These are phyloP conservation scores for Proales similis DNA, from an alignment of 1,140 invertebrate species.

Conservation along the genomic window DNA sequence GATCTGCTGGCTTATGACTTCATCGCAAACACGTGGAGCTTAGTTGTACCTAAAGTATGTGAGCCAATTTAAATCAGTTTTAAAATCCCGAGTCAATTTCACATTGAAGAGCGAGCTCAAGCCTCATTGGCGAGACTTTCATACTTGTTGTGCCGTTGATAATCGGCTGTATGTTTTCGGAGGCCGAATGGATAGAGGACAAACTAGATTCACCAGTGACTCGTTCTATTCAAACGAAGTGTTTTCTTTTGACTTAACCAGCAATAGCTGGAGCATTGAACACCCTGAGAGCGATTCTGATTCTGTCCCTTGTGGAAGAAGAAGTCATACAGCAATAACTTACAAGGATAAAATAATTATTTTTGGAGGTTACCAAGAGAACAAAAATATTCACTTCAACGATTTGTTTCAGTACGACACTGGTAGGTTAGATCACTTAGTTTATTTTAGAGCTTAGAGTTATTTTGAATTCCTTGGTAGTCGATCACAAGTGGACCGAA, in stretches of 20 bases:
- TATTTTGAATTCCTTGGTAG: no score
- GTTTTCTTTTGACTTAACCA: conserved; percentile 57
- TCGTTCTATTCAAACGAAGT: conserved; percentile 35
- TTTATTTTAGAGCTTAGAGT: no score
- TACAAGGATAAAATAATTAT: conserved; percentile 69
- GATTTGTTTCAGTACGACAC: conserved; percentile 67
- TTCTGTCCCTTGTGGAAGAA: conserved; percentile 63
- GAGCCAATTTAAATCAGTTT: not conserved
- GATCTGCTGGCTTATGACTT: conserved; percentile 9
- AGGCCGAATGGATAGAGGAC: conserved; percentile 63
- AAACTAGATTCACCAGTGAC: conserved; percentile 56
- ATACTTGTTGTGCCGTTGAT: conserved; percentile 67
- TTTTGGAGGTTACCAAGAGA: conserved; percentile 77
- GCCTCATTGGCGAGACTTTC: conserved; percentile 74
- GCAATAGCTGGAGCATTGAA: conserved; percentile 67
- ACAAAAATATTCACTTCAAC: conserved; percentile 67
- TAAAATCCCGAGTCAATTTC: conserved; percentile 1
- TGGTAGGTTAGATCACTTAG: conserved; percentile 53
- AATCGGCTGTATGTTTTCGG: conserved; percentile 77
- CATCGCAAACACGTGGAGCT: conserved; percentile 2
- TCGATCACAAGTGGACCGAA: no score
- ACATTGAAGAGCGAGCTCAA: conserved; percentile 39
- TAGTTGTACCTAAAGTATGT: conserved; percentile 26
- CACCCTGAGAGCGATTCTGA: conserved; percentile 56
- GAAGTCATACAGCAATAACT: conserved; percentile 80